Percentiles rank a stretch among this genome's conserved stretches.
These are phyloP conservation scores for Platanista minor DNA, from an alignment of 2,113 vertebrate genomes.

Conservation along the genomic window DNA sequence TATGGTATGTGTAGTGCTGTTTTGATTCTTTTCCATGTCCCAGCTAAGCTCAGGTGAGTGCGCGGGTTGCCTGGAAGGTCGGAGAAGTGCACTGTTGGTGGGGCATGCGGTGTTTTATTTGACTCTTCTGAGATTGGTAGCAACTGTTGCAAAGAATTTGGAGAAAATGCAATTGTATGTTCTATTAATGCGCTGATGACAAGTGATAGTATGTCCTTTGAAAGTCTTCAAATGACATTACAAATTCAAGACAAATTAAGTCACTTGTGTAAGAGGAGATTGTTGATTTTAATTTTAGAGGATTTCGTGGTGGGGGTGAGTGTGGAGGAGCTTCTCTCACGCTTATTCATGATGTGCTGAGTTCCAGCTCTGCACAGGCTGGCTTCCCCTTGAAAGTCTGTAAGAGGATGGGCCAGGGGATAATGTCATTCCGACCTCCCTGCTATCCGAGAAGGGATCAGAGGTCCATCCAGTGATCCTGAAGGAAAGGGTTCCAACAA, in stretches of 20 bases:
- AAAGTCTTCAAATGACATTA: background rate
- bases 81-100: background rate
- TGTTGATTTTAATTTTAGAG: background rate
- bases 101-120: background rate
- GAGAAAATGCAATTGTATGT: background rate
- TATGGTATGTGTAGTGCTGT: slow-evolving; percentile 85
- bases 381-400: background rate
- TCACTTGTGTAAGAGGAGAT: background rate
- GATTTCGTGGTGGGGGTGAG: background rate
- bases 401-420: background rate
- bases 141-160: background rate
- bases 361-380: background rate
- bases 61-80: background rate
- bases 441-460: background rate
- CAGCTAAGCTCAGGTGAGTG: background rate
- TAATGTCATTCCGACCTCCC: background rate
- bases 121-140: background rate
- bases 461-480: background rate
- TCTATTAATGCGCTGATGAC: background rate
- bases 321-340: background rate
- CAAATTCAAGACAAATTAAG: background rate
- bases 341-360: background rate
- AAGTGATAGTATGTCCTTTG: background rate
- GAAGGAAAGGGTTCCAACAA: background rate
- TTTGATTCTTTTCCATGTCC: background rate